Base-by-base conservation (phyloP, 2,113 vertebrate genomes). In the Ornithorhynchus anatinus region DNA sequence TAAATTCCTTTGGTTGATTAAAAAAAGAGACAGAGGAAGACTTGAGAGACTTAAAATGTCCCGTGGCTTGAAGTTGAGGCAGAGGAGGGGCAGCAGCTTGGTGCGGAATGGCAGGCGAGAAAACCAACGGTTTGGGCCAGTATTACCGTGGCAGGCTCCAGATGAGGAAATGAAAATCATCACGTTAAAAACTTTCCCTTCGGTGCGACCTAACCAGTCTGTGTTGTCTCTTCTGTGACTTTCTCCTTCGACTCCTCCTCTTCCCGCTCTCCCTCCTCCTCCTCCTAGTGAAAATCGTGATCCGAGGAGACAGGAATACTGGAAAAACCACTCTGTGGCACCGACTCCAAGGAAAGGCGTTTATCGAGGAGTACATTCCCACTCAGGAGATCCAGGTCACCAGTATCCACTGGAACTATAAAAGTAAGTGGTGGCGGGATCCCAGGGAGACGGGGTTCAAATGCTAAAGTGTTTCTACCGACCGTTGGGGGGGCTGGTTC, bases 401-500 rank as follows among this genome's bases (percentile, higher is more conserved):
- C 82, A 99, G 98, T 90, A 99, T 99, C 89, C 98, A 99, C 86
- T 99, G 98, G 98, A 98, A 94, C 87, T 99, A 99, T 62, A 99
- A 99, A 92, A 97, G 98, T 99, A 94, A 95, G 96, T 51, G 27
- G 7, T 13, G n/a, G 27, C 40, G 51, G 42, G 59, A 37, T 3
- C 22, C 38, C 17, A 4, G 13, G 45, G 57, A 2, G 23, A 32
- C 64, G 31, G 51, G 50, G 3, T n/a, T 50, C 16, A 50, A 50
- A 29, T 29, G 14, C n/a, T 27, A 14, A 29, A 17, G 8, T 50
- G 25, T 50, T n/a, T n/a, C n/a, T n/a, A n/a, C n/a, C n/a, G n/a
- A n/a, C n/a, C n/a, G n/a, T n/a, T n/a, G n/a, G n/a, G n/a, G n/a
- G n/a, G n/a, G n/a, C n/a, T n/a, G n/a, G n/a, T n/a, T n/a, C n/a